Evolutionary conservation across 2,888 invertebrate species (phyloP), one percentile per base, ranked within the genome.

Genomic region (Parnassius mnemosyne): DNA sequence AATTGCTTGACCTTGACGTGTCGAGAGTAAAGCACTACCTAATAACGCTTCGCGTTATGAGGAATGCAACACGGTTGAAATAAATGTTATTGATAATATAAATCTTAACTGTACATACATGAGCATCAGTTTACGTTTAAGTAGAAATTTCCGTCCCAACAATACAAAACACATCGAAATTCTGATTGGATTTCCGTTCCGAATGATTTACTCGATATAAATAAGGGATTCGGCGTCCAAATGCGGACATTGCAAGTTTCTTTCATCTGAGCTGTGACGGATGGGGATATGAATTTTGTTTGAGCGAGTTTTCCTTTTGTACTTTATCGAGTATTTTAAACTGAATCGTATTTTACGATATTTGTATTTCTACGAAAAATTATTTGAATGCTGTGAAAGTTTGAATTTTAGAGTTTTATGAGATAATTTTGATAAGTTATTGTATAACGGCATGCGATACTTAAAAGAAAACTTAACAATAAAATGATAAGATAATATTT

Each of bases 121-220:
- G 54, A 55, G 50, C 25, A 53, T 43, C 53, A 34, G 44, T 25
- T 53, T 9, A 25, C 54, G 42, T 65, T 57, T 58, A 54, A 57
- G 53, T 57, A 55, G 46, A 58, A 61, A 64, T 53, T 57, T 52
- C 41, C 51, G 57, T 54, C 61, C 46, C 42, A 42, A 58, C 58
- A 61, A 64, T 60, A 66, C 57, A 59, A 66, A 66, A 66, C 74
- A 72, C 75, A 72, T 73, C 72, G 72, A 76, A 77, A 71, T 73
- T 71, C 75, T 79, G 81, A 87, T 86, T 84, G 81, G 85, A 85
- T 85, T 84, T 83, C 79, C 72, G 73, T 79, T 77, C 74, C 78
- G 75, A 76, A 80, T 85, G 85, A 84, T 86, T 83, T 84, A 80
- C 57, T 62, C 72, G 74, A 71, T 77, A 80, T 83, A 82, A 82